A percentile compares a stretch with the other conserved stretches of the same genome.
Evolutionary conservation across 37 sponge, comb jelly and placozoan species (phyloP).

Genomic region (Aphrocallistes beatrix): DNA sequence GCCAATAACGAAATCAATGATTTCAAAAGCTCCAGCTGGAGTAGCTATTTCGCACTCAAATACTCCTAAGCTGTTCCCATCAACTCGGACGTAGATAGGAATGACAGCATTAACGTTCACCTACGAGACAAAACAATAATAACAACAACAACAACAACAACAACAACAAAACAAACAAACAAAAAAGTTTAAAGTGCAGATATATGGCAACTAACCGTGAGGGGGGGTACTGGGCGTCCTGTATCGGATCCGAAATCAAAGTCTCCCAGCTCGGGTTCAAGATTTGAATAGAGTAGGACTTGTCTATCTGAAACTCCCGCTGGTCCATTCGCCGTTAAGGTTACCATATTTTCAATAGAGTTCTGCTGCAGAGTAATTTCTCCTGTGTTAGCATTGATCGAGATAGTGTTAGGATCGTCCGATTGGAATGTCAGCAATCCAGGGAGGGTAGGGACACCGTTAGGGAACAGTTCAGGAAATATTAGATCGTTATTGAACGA

Average conservation of each 20-base stretch:
- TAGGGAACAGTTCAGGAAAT: neutral
- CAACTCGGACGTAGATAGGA: constrained; percentile 48
- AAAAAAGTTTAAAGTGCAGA: too few relatives aligned
- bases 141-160: too few relatives aligned
- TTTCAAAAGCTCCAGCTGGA: neutral
- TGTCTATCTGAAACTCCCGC: neutral
- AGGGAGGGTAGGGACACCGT: neutral
- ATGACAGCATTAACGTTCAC: constrained; percentile 2
- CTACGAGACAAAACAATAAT: neutral
- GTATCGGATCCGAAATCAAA: constrained; percentile 35
- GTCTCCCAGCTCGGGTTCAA: constrained; percentile 61
- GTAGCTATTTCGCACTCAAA: constrained; percentile 21
- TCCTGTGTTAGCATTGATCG: neutral
- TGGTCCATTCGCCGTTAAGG: neutral
- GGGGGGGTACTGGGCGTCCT: constrained; percentile 21
- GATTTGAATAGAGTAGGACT: constrained; percentile 15
- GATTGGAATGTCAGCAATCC: neutral
- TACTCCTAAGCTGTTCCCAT: constrained; percentile 24
- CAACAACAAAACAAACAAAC: too few relatives aligned
- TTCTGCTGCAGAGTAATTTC: neutral
- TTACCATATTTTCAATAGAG: neutral
- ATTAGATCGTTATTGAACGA: neutral
- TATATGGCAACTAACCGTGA: neutral
- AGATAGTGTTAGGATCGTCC: neutral
- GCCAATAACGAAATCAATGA: neutral